Percentiles rank a stretch among this genome's conserved stretches.
Evolutionary conservation across 1,140 invertebrate genomes (phyloP).

Genomic region (Ditylenchus dipsaci): DNA sequence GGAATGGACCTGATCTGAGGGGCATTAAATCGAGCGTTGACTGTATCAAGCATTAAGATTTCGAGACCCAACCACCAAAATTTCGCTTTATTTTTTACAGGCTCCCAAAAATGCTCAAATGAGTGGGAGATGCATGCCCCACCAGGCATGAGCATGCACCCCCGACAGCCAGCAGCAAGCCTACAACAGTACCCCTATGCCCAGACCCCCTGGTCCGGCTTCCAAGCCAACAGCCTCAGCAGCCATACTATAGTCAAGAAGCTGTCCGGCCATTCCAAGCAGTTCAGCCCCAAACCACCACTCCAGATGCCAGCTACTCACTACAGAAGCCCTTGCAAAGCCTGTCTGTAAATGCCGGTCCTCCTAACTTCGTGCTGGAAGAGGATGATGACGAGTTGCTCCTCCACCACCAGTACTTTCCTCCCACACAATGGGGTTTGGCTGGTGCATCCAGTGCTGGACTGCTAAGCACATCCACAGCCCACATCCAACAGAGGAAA

Average conservation of each 20-base stretch:
- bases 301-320: too few relatives aligned
- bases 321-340: too few relatives aligned
- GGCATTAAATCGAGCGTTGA: too few relatives aligned
- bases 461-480: too few relatives aligned
- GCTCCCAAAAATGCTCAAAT: neutral
- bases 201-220: too few relatives aligned
- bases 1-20: too few relatives aligned
- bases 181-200: neutral
- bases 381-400: slow-evolving; percentile 41
- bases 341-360: too few relatives aligned
- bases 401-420: slow-evolving; percentile 35
- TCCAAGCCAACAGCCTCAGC: neutral
- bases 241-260: slow-evolving; percentile 4
- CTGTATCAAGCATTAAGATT: too few relatives aligned
- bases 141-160: slow-evolving; percentile 37
- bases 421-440: neutral
- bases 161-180: neutral
- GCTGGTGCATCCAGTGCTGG: slow-evolving; percentile 2
- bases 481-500: too few relatives aligned
- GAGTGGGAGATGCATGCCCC: slow-evolving; percentile 14
- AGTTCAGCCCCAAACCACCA: too few relatives aligned
- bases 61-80: too few relatives aligned
- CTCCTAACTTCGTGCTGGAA: slow-evolving; percentile 11
- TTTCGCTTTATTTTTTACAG: neutral
- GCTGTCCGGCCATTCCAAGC: too few relatives aligned